phyloP scores from a whole-genome alignment of 1,140 invertebrate genomes.

The Branchinecta lindahli region DNA sequence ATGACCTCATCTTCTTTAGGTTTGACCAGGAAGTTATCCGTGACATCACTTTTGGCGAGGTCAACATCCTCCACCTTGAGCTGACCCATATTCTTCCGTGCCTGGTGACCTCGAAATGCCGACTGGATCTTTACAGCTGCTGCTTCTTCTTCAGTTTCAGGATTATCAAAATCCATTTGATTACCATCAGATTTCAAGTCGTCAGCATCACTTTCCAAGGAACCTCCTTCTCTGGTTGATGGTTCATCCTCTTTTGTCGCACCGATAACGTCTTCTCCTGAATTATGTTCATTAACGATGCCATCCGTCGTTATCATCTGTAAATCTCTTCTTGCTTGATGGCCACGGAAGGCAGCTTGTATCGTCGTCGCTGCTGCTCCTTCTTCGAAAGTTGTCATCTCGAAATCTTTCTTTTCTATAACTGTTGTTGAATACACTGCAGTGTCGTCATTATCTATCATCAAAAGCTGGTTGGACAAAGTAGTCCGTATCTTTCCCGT shows the following conservation, averaged over 20 bases:
- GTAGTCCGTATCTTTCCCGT: no score
- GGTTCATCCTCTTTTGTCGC: no score
- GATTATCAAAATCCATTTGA: slow-evolving; percentile 54
- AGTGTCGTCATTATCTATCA: neutral
- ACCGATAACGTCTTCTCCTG: no score
- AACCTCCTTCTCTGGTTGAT: no score
- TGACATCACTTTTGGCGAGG: no score
- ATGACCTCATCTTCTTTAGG: no score
- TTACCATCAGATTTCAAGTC: slow-evolving; percentile 32
- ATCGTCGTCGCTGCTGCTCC: slow-evolving; percentile 71
- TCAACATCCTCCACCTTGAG: neutral
- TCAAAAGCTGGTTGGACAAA: neutral
- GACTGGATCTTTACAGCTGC: slow-evolving; percentile 85
- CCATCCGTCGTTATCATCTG: no score
- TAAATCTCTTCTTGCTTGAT: slow-evolving; percentile 56
- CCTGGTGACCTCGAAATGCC: slow-evolving; percentile 76
- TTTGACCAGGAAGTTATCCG: no score
- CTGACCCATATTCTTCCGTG: slow-evolving; percentile 51
- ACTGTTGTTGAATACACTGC: neutral
- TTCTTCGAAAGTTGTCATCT: slow-evolving; percentile 28
- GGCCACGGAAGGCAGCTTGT: slow-evolving; percentile 78
- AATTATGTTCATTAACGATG: no score
- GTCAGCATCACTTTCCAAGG: neutral
- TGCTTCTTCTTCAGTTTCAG: slow-evolving; percentile 68
- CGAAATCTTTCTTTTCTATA: neutral